Evolutionary conservation across 35 echinoderm and acorn worm genomes (phyloP).

Genomic region (Amphiura filiformis): DNA sequence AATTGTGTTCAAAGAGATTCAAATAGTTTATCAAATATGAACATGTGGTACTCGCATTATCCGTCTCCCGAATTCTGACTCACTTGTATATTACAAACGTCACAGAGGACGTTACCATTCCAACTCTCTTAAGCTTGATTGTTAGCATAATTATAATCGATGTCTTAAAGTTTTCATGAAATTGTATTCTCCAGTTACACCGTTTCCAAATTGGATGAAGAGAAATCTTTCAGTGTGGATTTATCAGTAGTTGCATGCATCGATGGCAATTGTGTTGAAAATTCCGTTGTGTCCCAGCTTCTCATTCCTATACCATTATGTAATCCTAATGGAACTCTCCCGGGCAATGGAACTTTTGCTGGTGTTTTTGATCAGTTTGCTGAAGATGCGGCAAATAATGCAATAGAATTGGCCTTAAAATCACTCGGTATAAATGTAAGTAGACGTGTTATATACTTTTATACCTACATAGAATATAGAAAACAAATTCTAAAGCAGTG

Average conservation of each 20-base stretch:
- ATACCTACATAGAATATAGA: too few species aligned
- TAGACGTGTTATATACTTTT: neutral
- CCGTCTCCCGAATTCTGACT: too few species aligned
- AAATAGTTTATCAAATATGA: too few species aligned
- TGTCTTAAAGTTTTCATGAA: too few species aligned
- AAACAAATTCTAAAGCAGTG: too few species aligned
- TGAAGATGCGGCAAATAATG: neutral
- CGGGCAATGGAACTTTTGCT: neutral
- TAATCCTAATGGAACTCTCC: neutral
- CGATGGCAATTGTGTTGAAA: neutral
- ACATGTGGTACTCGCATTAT: too few species aligned
- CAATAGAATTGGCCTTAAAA: constrained; percentile 9
- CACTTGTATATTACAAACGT: too few species aligned
- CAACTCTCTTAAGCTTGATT: too few species aligned
- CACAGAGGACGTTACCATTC: too few species aligned
- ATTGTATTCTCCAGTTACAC: too few species aligned
- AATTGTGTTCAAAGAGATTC: too few species aligned
- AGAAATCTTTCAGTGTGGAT: constrained; percentile 15
- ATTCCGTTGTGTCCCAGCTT: neutral
- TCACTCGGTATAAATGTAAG: neutral
- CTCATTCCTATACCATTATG: constrained; percentile 20
- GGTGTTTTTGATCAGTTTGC: neutral
- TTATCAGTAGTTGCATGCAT: neutral
- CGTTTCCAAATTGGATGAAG: neutral
- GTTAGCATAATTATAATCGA: too few species aligned